Percentiles rank a stretch among this genome's conserved stretches.
Evolutionary conservation across 2,113 vertebrate genomes (phyloP).

Genomic region (Clarias magur): DNA sequence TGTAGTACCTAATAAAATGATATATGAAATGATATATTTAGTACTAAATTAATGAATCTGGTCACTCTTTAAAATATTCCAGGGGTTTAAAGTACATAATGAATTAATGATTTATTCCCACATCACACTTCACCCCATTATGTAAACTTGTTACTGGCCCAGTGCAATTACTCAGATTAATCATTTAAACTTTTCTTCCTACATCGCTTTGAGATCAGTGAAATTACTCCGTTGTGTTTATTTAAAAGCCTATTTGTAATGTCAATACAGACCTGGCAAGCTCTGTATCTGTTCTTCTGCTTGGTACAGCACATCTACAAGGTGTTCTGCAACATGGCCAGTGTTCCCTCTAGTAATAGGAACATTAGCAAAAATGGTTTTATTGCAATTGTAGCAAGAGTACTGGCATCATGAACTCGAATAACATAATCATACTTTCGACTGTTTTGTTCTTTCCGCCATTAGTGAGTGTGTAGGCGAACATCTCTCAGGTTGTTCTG

Average conservation of each 20-base stretch:
- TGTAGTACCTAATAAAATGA: no score
- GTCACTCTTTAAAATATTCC: background rate
- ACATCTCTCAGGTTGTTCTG: slow-evolving; percentile 18
- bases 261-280: background rate
- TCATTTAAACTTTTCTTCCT: background rate
- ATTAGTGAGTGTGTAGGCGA: slow-evolving; percentile 31
- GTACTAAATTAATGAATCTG: background rate
- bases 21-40: background rate
- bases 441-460: slow-evolving; percentile 16
- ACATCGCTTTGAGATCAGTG: background rate
- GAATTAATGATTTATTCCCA: background rate
- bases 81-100: background rate
- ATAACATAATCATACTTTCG: background rate
- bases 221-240: background rate
- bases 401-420: background rate
- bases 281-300: background rate
- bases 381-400: background rate
- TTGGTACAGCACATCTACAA: background rate
- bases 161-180: background rate
- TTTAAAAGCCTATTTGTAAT: background rate
- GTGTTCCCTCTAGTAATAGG: background rate
- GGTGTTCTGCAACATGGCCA: background rate
- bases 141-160: background rate
- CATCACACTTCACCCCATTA: background rate
- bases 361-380: slow-evolving; percentile 17